A percentile compares a stretch with the other conserved stretches of the same genome.
Conservation (phyloP, 2,113 vertebrate species). For the Petaurus breviceps region DNA sequence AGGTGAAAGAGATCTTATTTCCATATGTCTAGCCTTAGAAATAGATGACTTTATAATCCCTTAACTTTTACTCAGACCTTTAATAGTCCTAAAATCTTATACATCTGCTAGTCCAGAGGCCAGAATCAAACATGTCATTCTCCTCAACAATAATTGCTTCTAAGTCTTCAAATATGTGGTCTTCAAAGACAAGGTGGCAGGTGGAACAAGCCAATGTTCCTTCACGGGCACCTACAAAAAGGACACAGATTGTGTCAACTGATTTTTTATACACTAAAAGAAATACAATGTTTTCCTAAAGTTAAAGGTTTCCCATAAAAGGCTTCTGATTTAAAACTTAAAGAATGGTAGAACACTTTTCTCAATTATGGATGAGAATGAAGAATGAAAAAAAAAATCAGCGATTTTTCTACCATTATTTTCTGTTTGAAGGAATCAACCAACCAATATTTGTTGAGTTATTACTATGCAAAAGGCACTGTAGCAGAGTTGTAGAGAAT, state of each 20-base stretch:
- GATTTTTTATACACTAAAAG: no score
- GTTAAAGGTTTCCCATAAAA: neutral
- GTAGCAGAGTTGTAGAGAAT: neutral
- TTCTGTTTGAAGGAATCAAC: neutral
- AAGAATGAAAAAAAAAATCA: neutral
- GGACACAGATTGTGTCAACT: conserved; percentile 12
- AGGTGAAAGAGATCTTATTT: neutral
- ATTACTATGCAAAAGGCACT: conserved; percentile 9
- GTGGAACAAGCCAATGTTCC: conserved; percentile 96
- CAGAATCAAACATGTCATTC: conserved; percentile 96
- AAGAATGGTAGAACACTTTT: neutral
- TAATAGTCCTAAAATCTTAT: conserved; percentile 82
- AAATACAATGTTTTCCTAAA: neutral
- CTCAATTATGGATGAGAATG: conserved; percentile 4
- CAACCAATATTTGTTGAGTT: neutral
- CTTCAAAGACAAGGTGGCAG: conserved; percentile 95
- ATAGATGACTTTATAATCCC: neutral
- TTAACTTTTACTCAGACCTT: neutral
- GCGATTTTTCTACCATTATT: neutral
- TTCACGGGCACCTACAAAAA: conserved; percentile 91
- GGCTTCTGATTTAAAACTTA: conserved; percentile 11
- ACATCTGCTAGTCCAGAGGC: conserved; percentile 94
- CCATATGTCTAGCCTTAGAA: neutral
- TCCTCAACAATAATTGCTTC: conserved; percentile 94
- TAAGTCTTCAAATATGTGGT: conserved; percentile 91